These are phyloP conservation scores for Omphaloscelis lunosa DNA, from an alignment of 2,888 invertebrate species.

Conservation along the genomic window DNA sequence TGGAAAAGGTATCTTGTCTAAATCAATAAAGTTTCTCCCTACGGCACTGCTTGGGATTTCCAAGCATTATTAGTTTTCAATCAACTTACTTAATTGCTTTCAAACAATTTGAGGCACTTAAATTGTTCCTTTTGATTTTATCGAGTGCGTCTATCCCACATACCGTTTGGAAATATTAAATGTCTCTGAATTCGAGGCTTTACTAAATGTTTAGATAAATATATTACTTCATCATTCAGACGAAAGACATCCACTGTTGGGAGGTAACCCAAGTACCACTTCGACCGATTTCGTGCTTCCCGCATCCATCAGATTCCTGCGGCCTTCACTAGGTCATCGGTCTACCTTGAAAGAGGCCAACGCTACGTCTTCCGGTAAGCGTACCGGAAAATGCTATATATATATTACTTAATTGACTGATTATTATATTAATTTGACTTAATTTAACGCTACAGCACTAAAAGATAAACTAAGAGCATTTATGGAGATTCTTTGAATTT, in stretches of 20 bases:
- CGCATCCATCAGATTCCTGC: too few species aligned
- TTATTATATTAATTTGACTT: too few species aligned
- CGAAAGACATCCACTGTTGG: too few species aligned
- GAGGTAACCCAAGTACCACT: too few species aligned
- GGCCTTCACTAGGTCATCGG: too few species aligned
- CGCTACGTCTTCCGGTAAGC: too few species aligned
- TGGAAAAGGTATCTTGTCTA: background rate
- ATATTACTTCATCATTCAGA: too few species aligned
- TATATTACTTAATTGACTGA: too few species aligned
- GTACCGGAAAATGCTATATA: too few species aligned
- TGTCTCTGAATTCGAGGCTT: constrained; percentile 6
- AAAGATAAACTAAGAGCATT: background rate
- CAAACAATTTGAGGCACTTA: constrained; percentile 25
- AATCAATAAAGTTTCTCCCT: background rate
- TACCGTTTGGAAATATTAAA: background rate
- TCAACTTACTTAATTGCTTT: constrained; percentile 29
- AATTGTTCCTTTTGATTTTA: background rate
- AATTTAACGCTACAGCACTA: background rate
- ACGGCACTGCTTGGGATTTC: constrained; percentile 8
- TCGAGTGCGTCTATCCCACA: background rate
- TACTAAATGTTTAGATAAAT: background rate
- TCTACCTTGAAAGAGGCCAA: too few species aligned
- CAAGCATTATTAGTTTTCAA: background rate
- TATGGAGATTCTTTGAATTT: background rate
- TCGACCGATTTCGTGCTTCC: too few species aligned